phyloP scores from a whole-genome alignment of 2,797 vertebrate species.

The Apogon talboti region DNA sequence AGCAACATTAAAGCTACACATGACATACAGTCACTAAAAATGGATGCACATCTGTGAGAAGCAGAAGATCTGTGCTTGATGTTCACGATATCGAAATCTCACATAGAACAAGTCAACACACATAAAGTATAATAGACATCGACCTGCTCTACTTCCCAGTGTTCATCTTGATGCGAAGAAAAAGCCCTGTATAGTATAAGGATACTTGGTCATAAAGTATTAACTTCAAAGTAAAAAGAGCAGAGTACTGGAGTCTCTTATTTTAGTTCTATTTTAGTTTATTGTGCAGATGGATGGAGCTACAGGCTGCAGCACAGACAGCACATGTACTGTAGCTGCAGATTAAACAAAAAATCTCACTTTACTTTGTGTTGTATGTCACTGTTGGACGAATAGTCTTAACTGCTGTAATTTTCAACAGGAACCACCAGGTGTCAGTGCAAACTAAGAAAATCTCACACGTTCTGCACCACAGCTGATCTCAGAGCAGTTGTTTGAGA shows the following conservation, averaged over 20 bases:
- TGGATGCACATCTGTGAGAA: too few species aligned
- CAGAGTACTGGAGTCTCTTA: not conserved
- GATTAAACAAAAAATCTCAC: not conserved
- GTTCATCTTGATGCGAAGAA: not conserved
- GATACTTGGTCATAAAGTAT: not conserved
- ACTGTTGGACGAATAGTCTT: accelerated
- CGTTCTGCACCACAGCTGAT: not conserved
- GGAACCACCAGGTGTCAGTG: conserved; percentile 56
- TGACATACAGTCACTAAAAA: too few species aligned
- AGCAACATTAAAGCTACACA: too few species aligned
- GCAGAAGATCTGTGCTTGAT: too few species aligned
- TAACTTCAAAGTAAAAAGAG: not conserved
- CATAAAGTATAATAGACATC: too few species aligned
- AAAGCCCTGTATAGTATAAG: too few species aligned
- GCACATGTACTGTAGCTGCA: too few species aligned
- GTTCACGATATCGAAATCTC: too few species aligned
- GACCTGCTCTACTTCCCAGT: too few species aligned
- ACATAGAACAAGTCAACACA: too few species aligned
- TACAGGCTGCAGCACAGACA: not conserved
- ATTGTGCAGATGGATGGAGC: not conserved
- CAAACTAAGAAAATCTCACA: conserved; percentile 6
- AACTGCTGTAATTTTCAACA: conserved; percentile 19
- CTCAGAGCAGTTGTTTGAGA: not conserved
- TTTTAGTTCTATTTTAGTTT: too few species aligned
- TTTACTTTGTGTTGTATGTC: not conserved